Percentiles rank a stretch among this genome's conserved stretches.
These are phyloP conservation scores for Scaptomyza montana DNA, from an alignment of 1,140 invertebrate genomes.

Conservation along the genomic window DNA sequence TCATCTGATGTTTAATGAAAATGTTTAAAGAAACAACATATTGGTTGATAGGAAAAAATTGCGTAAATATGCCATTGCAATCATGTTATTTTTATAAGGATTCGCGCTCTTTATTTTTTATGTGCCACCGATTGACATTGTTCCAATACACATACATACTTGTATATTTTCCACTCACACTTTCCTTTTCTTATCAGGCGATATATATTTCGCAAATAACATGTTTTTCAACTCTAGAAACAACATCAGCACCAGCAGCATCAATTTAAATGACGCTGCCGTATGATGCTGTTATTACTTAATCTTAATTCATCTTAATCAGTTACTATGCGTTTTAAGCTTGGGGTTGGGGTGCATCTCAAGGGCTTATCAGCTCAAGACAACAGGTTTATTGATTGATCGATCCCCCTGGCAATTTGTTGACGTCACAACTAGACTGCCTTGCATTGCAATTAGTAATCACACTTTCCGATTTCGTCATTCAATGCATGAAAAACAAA, in stretches of 20 bases:
- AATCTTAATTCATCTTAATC: conserved; percentile 33
- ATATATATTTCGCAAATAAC: conserved; percentile 61
- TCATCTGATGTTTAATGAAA: too few species aligned
- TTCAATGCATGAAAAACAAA: conserved; percentile 42
- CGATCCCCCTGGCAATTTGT: conserved; percentile 51
- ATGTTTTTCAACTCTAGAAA: conserved; percentile 69
- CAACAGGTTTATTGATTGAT: background rate
- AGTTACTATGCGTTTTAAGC: conserved; percentile 55
- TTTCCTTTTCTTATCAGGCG: conserved; percentile 61
- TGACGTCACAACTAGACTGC: conserved; percentile 52
- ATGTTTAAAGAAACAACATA: too few species aligned
- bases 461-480: conserved; percentile 60
- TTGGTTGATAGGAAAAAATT: too few species aligned
- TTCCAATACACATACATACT: conserved; percentile 12
- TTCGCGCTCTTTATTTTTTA: conserved; percentile 6
- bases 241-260: conserved; percentile 32
- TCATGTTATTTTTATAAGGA: background rate
- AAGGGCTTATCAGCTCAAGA: conserved; percentile 56
- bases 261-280: conserved; percentile 54
- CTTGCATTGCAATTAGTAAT: conserved; percentile 44
- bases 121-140: conserved; percentile 38
- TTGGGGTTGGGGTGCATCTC: conserved; percentile 14
- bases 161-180: conserved; percentile 48
- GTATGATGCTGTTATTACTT: conserved; percentile 37
- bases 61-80: conserved; percentile 1